Evolutionary conservation across 1,140 invertebrate species (phyloP).

Genomic region (Drosophila melanogaster): DNA sequence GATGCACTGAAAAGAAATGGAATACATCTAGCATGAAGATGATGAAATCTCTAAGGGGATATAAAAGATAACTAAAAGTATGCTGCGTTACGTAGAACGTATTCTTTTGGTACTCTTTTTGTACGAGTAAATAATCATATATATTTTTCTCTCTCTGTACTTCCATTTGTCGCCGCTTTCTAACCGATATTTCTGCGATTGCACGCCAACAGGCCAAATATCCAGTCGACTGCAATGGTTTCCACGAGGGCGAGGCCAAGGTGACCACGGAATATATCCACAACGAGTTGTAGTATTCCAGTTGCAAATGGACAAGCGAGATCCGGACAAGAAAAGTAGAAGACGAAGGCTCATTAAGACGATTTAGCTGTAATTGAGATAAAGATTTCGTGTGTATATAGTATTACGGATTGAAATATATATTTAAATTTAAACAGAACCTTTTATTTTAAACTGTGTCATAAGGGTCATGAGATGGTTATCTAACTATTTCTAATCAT

Average conservation of each 20-base stretch:
- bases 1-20: not conserved
- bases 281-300: constrained; percentile 87
- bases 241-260: constrained; percentile 91
- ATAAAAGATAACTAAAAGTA: not conserved
- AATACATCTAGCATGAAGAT: not conserved
- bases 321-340: constrained; percentile 1
- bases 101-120: not conserved
- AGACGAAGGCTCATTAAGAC: constrained; percentile 56
- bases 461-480: not conserved
- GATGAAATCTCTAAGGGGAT: not conserved
- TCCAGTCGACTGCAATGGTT: constrained; percentile 89
- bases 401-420: constrained; percentile 80
- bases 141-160: constrained; percentile 1
- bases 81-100: not conserved
- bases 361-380: constrained; percentile 68
- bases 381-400: constrained; percentile 72
- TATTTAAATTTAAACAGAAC: constrained; percentile 60
- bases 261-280: constrained; percentile 92
- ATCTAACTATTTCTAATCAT: constrained; percentile 9
- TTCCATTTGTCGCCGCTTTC: constrained; percentile 29
- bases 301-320: not conserved
- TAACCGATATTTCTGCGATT: constrained; percentile 32
- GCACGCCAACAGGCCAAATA: constrained; percentile 87
- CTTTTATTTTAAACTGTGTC: not conserved
- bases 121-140: too few relatives aligned